Conservation (phyloP, 2,113 vertebrate species). For the Carettochelys insculpta region DNA sequence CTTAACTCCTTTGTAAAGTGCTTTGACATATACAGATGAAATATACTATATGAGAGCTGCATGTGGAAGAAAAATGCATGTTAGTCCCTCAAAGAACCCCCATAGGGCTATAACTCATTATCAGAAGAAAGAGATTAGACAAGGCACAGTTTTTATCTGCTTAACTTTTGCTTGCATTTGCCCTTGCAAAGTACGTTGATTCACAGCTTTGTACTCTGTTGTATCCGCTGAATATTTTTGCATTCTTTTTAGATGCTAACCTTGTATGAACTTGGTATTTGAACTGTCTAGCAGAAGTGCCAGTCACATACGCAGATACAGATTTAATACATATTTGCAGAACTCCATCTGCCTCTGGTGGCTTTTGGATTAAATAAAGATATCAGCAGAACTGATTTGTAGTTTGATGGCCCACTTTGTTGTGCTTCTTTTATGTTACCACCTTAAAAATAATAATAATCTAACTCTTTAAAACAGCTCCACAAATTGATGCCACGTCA, state of each 20-base stretch:
- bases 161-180: background rate
- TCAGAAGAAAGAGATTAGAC: background rate
- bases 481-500: constrained; percentile 7
- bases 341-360: background rate
- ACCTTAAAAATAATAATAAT: background rate
- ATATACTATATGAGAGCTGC: background rate
- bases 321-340: background rate
- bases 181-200: background rate
- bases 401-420: background rate
- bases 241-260: background rate
- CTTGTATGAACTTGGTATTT: constrained; percentile 23
- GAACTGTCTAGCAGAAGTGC: background rate
- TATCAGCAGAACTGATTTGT: background rate
- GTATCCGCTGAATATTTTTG: background rate
- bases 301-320: background rate
- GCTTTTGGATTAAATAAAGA: background rate
- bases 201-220: background rate
- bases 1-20: background rate
- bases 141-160: background rate
- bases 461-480: constrained; percentile 30
- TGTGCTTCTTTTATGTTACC: background rate
- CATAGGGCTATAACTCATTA: background rate
- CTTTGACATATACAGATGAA: background rate
- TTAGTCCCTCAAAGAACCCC: background rate
- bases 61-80: background rate